These are phyloP conservation scores for Parnassius apollo DNA, from an alignment of 2,888 invertebrate species.

Conservation along the genomic window DNA sequence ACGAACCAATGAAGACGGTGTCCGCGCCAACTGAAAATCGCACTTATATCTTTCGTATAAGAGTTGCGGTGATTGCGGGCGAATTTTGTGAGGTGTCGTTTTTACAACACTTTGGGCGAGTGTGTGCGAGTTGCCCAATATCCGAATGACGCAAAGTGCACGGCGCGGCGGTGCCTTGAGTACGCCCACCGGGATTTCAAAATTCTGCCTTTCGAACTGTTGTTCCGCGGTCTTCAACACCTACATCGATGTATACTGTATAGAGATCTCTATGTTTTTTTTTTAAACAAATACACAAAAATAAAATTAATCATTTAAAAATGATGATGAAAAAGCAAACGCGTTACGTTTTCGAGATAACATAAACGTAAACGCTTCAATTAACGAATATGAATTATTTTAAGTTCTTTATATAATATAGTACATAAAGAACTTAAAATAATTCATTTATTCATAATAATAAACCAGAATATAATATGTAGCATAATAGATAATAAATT, in stretches of 20 bases:
- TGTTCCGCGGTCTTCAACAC: constrained; percentile 36
- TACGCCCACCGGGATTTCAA: constrained; percentile 42
- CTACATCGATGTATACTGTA: too few relatives aligned
- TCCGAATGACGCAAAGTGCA: constrained; percentile 44
- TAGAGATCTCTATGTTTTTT: not conserved
- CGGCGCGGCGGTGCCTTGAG: constrained; percentile 39
- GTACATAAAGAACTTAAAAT: too few relatives aligned
- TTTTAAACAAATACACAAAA: not conserved
- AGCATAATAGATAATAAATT: too few relatives aligned
- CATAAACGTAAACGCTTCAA: too few relatives aligned
- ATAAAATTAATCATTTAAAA: not conserved
- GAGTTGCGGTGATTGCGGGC: constrained; percentile 23
- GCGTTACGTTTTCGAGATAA: not conserved
- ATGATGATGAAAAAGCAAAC: not conserved
- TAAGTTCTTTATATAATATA: too few relatives aligned
- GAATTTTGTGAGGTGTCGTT: constrained; percentile 28
- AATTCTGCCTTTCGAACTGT: constrained; percentile 44
- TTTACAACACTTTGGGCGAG: constrained; percentile 29
- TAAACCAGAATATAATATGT: too few relatives aligned
- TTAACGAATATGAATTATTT: too few relatives aligned
- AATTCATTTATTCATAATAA: too few relatives aligned
- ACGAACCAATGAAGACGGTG: not conserved
- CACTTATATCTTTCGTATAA: constrained; percentile 20
- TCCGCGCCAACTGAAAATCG: not conserved
- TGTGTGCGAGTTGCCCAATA: constrained; percentile 39